phyloP scores from a whole-genome alignment of 2,797 vertebrate genomes.

The Tolypeutes matacus region DNA sequence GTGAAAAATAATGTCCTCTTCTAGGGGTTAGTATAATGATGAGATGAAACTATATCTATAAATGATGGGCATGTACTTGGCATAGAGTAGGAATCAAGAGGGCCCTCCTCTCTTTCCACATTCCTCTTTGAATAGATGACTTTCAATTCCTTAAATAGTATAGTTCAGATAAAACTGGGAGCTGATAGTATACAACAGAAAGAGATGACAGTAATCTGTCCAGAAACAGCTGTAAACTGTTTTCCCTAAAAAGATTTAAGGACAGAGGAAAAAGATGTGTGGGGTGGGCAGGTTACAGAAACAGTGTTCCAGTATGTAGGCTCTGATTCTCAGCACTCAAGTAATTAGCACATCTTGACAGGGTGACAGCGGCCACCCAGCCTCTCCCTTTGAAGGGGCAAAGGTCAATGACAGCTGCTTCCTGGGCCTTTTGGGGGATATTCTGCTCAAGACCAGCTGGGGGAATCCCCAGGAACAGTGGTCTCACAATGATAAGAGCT shows the following conservation, averaged over 20 bases:
- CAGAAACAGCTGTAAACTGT: slow-evolving; percentile 61
- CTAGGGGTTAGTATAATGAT: background rate
- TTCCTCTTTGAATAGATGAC: background rate
- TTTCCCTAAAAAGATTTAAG: slow-evolving; percentile 48
- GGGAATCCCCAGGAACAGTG: slow-evolving; percentile 75
- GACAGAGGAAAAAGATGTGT: slow-evolving; percentile 1
- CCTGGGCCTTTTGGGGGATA: slow-evolving; percentile 54
- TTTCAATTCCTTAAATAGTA: background rate
- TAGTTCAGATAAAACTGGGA: slow-evolving; percentile 2
- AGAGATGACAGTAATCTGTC: background rate
- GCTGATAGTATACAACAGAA: slow-evolving; percentile 7
- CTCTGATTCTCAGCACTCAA: slow-evolving; percentile 68
- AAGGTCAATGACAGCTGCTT: slow-evolving; percentile 75
- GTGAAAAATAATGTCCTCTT: background rate
- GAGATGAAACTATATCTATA: background rate
- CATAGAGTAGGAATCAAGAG: background rate
- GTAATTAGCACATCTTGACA: slow-evolving; percentile 78
- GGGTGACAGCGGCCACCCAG: slow-evolving; percentile 72
- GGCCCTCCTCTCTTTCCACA: background rate
- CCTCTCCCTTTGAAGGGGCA: slow-evolving; percentile 65
- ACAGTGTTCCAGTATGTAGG: background rate
- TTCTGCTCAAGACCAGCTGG: slow-evolving; percentile 73
- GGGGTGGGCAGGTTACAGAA: slow-evolving; percentile 19
- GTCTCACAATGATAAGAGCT: slow-evolving; percentile 69
- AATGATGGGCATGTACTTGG: background rate